Evolutionary conservation across 2,797 vertebrate genomes (phyloP).

Genomic region (Lophius americanus): DNA sequence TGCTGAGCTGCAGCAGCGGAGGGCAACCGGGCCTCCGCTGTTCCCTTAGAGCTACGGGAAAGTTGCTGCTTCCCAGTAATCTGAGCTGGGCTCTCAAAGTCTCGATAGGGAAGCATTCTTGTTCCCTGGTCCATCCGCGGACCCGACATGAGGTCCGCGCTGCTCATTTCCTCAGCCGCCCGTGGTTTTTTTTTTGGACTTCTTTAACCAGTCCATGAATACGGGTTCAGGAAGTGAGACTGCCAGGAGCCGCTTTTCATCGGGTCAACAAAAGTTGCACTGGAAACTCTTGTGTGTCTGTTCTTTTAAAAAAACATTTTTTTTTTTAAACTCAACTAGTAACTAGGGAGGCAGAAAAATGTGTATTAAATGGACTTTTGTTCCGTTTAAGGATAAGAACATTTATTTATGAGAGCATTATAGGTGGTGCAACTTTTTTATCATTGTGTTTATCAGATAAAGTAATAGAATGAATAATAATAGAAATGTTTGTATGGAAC

Average conservation of each 20-base stretch:
- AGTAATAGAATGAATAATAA: too few relatives aligned
- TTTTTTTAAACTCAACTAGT: not conserved
- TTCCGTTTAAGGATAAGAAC: not conserved
- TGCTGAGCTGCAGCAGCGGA: constrained; percentile 79
- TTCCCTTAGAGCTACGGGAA: constrained; percentile 68
- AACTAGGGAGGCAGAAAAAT: not conserved
- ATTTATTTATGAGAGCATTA: too few relatives aligned
- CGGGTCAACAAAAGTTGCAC: constrained; percentile 17
- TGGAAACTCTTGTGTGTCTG: not conserved
- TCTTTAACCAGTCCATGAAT: constrained; percentile 68
- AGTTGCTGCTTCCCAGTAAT: constrained; percentile 74
- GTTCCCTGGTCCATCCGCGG: constrained; percentile 60
- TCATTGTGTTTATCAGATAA: too few relatives aligned
- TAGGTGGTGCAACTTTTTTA: too few relatives aligned
- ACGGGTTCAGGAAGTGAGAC: constrained; percentile 42
- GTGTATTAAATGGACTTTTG: not conserved
- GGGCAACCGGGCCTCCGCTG: constrained; percentile 76
- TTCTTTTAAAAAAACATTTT: too few relatives aligned
- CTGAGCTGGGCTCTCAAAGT: constrained; percentile 75
- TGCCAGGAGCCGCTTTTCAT: constrained; percentile 28
- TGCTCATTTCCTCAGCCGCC: constrained; percentile 78
- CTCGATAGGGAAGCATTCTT: constrained; percentile 64
- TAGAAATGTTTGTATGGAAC: too few relatives aligned
- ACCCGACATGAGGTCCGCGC: constrained; percentile 64
- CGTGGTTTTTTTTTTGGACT: constrained; percentile 59